These are phyloP conservation scores for Tragelaphus buxtoni DNA, from an alignment of 2,113 vertebrate species.

Conservation along the genomic window DNA sequence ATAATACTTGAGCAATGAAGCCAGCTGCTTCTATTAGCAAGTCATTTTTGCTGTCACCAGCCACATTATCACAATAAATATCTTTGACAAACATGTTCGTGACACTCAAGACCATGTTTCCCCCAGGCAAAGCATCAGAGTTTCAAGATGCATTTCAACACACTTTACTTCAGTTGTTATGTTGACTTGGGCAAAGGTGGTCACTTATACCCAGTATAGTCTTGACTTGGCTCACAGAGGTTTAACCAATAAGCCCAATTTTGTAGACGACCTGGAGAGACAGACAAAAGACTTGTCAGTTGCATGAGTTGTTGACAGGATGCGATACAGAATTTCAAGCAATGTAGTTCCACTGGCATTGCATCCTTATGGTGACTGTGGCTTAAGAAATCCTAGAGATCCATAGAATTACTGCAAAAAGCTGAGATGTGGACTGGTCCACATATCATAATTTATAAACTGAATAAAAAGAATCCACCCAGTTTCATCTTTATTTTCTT, in stretches of 20 bases:
- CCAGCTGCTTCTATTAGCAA: background rate
- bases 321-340: background rate
- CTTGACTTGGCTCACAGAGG: background rate
- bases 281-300: background rate
- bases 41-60: background rate
- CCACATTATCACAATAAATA: background rate
- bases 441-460: background rate
- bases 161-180: background rate
- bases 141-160: background rate
- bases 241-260: background rate
- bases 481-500: background rate
- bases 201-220: background rate
- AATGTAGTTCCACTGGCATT: background rate
- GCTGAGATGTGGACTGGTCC: background rate
- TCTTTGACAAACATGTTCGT: background rate
- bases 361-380: background rate
- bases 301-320: background rate
- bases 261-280: background rate
- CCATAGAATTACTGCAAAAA: background rate
- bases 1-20: conserved; percentile 87
- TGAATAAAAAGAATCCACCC: background rate
- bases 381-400: background rate
- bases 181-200: background rate
- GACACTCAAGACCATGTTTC: background rate
- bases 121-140: background rate